Base-by-base conservation (phyloP, 2,113 vertebrate species). In the Nannospalax galili region DNA sequence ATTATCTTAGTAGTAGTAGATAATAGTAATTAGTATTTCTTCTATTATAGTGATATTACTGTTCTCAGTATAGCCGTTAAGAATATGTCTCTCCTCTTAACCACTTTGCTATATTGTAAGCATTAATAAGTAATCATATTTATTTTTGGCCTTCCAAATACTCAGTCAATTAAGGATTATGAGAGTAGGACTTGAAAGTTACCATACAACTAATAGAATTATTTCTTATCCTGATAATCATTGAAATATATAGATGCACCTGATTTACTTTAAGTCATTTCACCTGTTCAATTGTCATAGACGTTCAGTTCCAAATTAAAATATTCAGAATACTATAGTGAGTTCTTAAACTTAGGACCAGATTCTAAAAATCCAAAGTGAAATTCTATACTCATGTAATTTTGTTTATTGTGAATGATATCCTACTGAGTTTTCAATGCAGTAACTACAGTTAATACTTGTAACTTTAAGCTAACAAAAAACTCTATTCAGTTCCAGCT, bases 131-230 rank as follows among this genome's bases (percentile, higher is more conserved):
- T 52, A 11, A 78, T 91, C 64, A 11, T n/a, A 58, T 73, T 86
- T 45, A 82, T 42, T 91, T 80, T 87, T 86, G 67, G 22, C 56
- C 45, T 91, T 91, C 14, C 22, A 80, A 42, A n/a, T 80, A 58
- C 42, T 87, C 86, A 80, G 65, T 86, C 82, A 86, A 4, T 85
- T 90, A 93, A 5, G 37, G 32, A 72, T 85, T 86, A 73, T 52
- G 65, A 80, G 58, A 5, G 37, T 78, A 60, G 64, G 58, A 91
- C 24, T 81, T 87, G 64, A 52, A 77, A 52, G 5, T 67, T 52
- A 87, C 22, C 37, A 9, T 24, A 58, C 15, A 79, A 86, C 45
- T 91, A 17, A 69, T 40, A 70, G 64, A 74, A 74, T 79, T 26
- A 64, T 72, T 72, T 79, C 73, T 64, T 85, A 72, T 20, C 37